Percentiles rank a stretch among this genome's conserved stretches.
phyloP scores from a whole-genome alignment of 2,888 invertebrate genomes.

The Tipula vernalis region DNA sequence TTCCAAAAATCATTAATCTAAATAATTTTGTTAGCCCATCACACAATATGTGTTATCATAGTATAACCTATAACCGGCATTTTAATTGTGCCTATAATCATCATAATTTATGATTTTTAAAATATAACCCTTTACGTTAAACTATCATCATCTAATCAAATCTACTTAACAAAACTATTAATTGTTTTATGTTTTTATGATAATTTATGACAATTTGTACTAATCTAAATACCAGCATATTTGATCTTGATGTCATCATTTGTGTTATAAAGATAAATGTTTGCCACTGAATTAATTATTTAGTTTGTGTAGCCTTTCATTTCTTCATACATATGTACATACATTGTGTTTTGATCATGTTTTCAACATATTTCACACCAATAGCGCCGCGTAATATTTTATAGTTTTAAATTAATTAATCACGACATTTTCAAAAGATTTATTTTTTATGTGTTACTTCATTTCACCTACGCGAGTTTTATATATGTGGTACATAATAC shows the following conservation, averaged over 20 bases:
- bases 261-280: background rate
- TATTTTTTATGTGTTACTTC: background rate
- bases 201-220: background rate
- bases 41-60: background rate
- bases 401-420: background rate
- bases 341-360: background rate
- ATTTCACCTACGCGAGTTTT: background rate
- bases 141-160: background rate
- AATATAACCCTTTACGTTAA: background rate
- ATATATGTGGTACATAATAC: background rate
- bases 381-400: background rate
- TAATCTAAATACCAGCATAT: background rate
- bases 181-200: background rate
- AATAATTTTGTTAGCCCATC: background rate
- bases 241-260: background rate
- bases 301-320: background rate
- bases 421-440: background rate
- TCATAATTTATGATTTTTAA: background rate
- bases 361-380: background rate
- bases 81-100: background rate
- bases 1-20: background rate
- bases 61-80: background rate
- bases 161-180: background rate
- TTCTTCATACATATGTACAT: background rate
- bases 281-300: background rate